Evolutionary conservation across 2,888 invertebrate species (phyloP).

Genomic region (Macrosoma leucophasiata): DNA sequence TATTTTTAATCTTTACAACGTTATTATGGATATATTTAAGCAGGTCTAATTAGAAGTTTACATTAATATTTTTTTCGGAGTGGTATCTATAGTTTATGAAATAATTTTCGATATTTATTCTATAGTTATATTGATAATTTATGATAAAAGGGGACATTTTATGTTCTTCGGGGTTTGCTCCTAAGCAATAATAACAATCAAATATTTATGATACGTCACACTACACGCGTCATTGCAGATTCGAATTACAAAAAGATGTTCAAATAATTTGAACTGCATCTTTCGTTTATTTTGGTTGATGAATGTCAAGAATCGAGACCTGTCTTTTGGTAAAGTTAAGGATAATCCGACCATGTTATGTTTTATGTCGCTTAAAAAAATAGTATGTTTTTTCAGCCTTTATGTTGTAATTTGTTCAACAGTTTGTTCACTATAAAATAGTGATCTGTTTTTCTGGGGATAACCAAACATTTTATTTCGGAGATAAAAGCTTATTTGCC

Average conservation of each 20-base stretch:
- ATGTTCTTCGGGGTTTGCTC: constrained; percentile 37
- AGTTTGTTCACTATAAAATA: too few species aligned
- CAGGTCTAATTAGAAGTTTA: constrained; percentile 66
- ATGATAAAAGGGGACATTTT: constrained; percentile 30
- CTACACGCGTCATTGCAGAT: constrained; percentile 27
- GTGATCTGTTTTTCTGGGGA: constrained; percentile 1
- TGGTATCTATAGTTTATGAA: constrained; percentile 56
- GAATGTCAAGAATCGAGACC: too few species aligned
- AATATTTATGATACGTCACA: constrained; percentile 33
- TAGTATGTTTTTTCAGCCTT: too few species aligned
- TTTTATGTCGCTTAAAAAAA: too few species aligned
- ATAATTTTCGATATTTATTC: constrained; percentile 63
- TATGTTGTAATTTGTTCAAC: too few species aligned
- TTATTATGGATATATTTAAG: constrained; percentile 49
- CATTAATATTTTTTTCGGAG: constrained; percentile 64
- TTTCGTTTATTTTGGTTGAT: too few species aligned
- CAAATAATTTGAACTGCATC: constrained; percentile 8
- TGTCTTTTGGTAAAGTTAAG: too few species aligned
- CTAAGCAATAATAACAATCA: constrained; percentile 33
- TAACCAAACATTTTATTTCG: constrained; percentile 19
- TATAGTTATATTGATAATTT: constrained; percentile 27
- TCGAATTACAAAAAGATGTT: too few species aligned
- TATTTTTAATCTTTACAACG: constrained; percentile 66
- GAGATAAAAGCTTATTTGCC: constrained; percentile 41
- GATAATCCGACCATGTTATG: too few species aligned